Conservation (phyloP, 1,140 invertebrate genomes). For the Physella acuta region DNA sequence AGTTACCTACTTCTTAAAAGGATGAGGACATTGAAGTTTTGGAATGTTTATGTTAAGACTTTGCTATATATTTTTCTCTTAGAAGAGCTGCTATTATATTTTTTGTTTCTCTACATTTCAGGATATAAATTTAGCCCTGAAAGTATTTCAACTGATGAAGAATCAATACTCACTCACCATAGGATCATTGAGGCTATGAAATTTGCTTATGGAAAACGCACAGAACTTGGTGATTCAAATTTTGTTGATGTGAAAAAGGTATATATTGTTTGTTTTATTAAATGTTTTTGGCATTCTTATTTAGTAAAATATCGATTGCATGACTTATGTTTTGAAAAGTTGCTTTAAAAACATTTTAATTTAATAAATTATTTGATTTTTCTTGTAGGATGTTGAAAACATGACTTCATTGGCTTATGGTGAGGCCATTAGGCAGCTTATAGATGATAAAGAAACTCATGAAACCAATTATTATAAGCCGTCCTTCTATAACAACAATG, state of each 20-base stretch:
- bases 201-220: constrained; percentile 82
- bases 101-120: too few relatives aligned
- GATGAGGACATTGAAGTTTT: too few relatives aligned
- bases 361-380: background rate
- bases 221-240: constrained; percentile 80
- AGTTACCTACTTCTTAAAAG: too few relatives aligned
- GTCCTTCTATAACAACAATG: constrained; percentile 30
- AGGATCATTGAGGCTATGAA: constrained; percentile 91
- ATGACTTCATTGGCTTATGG: constrained; percentile 70
- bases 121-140: constrained; percentile 80
- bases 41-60: too few relatives aligned
- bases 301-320: too few relatives aligned
- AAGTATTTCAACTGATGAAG: constrained; percentile 74
- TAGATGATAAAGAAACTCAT: constrained; percentile 71
- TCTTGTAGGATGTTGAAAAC: constrained; percentile 65
- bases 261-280: background rate
- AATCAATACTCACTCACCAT: constrained; percentile 68
- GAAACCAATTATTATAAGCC: constrained; percentile 55
- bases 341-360: too few relatives aligned
- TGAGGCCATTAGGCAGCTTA: constrained; percentile 65
- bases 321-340: too few relatives aligned
- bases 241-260: constrained; percentile 26
- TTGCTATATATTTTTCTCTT: background rate
- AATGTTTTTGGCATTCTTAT: too few relatives aligned
- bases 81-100: background rate